phyloP scores from a whole-genome alignment of 2,888 invertebrate species.

The Anaspis maculata region DNA sequence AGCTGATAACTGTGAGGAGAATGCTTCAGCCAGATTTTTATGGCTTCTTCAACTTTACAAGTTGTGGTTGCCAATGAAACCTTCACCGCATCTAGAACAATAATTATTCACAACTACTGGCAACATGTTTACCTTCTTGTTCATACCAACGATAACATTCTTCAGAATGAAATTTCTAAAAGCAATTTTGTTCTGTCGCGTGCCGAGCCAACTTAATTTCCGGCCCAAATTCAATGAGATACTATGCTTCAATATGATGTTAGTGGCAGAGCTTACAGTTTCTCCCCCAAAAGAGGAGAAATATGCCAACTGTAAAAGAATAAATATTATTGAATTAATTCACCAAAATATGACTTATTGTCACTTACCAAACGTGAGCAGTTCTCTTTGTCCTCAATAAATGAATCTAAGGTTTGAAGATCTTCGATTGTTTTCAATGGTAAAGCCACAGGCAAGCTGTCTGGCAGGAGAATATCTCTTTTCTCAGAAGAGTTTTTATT shows the following conservation, averaged over 20 bases:
- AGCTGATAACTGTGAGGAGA: background rate
- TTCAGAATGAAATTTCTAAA: too few species aligned
- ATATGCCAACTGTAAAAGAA: too few species aligned
- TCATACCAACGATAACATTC: too few species aligned
- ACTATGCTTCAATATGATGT: too few species aligned
- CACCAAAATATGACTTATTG: too few species aligned
- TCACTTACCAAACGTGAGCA: background rate
- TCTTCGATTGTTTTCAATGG: background rate
- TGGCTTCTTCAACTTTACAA: background rate
- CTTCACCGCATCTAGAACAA: background rate
- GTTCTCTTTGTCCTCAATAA: background rate
- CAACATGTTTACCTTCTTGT: background rate
- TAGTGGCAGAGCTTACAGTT: too few species aligned
- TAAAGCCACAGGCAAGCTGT: background rate
- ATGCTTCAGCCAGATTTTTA: background rate
- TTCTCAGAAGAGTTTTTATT: background rate
- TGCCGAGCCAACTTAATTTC: background rate
- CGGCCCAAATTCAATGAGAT: too few species aligned
- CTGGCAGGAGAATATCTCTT: background rate
- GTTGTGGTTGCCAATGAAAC: background rate
- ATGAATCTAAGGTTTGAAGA: background rate
- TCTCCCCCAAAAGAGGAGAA: too few species aligned
- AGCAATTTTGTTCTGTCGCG: background rate
- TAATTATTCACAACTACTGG: background rate
- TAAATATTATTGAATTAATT: too few species aligned